Base-by-base conservation (phyloP, 2,113 vertebrate genomes). In the Cheilinus undulatus region DNA sequence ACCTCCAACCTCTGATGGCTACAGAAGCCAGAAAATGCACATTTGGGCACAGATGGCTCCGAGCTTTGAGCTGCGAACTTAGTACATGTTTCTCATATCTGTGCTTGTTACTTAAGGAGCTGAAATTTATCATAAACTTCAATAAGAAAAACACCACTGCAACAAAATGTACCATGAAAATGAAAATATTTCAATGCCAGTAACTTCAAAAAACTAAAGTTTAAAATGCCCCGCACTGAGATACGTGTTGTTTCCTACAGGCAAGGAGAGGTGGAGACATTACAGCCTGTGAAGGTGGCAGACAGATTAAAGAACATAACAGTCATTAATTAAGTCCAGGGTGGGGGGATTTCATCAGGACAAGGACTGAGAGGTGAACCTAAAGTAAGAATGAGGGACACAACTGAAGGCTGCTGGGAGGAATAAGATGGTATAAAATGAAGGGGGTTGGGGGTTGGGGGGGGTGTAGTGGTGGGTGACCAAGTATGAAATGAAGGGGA, bases 401-500 rank as follows among this genome's bases (percentile, higher is more conserved):
- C 8, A 30, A 53, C 73, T 34, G 36, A 12, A 12, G 7, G 13
- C 40, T 40, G 36, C 3, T 12, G 7, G 50, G 20, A 43, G 43
- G n/a, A 59, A 23, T 34, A 38, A 59, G 27, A 60, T 2, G 43
- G 24, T 38, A 23, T 34, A 22, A 64, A 40, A 65, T 65, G 5
- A 27, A 13, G 14, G 12, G 14, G 49, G 64, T 45, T 56, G 28
- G 24, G 17, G 13, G 28, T 36, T 43, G 50, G 49, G 26, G 48
- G 26, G 51, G 59, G 73, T 27, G 20, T 13, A 61, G 69, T 2
- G 2, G 14, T 30, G 52, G 50, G 59, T 53, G 67, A 43, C 12
- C 24, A 23, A 30, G 75, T 58, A 54, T 49, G 66, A 58, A 62
- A 24, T 58, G 61, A 50, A 26, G 38, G 26, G 36, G 60, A 51